phyloP scores from a whole-genome alignment of 64 coral and sea anemone species.

The Stichodactyla helianthus region DNA sequence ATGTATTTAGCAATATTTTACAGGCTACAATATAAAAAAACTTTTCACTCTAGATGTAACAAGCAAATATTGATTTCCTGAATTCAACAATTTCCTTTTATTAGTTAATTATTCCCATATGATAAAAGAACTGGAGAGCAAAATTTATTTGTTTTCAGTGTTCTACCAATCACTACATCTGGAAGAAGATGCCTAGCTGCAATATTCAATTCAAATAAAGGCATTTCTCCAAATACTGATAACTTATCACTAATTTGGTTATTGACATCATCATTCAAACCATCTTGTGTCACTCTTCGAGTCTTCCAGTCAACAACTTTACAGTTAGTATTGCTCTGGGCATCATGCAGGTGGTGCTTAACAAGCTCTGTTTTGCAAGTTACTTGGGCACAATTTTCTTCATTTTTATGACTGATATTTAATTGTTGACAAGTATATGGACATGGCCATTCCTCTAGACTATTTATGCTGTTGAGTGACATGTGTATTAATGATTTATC shows the following conservation, averaged over 20 bases:
- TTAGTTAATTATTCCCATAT: background rate
- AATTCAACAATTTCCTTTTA: too few species aligned
- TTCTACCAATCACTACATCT: slow-evolving; percentile 1
- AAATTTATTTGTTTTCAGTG: background rate
- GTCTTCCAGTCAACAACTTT: background rate
- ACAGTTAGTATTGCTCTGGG: too few species aligned
- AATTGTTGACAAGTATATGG: too few species aligned
- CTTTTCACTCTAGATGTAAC: too few species aligned
- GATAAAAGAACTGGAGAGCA: background rate
- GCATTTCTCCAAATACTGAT: background rate
- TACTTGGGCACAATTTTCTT: background rate
- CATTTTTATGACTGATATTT: background rate
- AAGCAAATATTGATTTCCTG: too few species aligned
- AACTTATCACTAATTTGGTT: background rate
- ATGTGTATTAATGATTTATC: background rate
- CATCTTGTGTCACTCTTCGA: background rate
- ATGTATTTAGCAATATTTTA: too few species aligned
- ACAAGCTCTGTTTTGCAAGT: background rate
- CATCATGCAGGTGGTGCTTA: too few species aligned
- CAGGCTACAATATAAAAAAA: too few species aligned
- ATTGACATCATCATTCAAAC: background rate
- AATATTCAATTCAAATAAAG: slow-evolving; percentile 1
- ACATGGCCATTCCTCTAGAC: too few species aligned
- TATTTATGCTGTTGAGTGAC: too few species aligned
- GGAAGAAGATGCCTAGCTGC: background rate